Evolutionary conservation across 2,888 invertebrate species (phyloP), one percentile per base, ranked within the genome.

Genomic region (Atrina japonica): DNA sequence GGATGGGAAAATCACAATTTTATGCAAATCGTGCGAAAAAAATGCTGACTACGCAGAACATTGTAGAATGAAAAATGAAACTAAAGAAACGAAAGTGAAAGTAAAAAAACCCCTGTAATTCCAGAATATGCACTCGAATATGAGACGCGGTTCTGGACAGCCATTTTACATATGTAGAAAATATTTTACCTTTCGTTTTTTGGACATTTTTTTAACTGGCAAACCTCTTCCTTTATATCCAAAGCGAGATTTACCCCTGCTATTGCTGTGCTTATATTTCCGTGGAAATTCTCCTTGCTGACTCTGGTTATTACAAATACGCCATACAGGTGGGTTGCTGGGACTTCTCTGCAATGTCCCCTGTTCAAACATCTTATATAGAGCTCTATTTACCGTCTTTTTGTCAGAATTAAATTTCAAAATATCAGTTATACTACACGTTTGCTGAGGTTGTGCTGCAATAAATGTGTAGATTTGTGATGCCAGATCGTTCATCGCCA

Each of bases 281-380:
- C n/a, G n/a, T 7, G 47, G 21, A 47, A 47, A 47, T 7, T 21
- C 21, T n/a, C 14, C n/a, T 18, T 21, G 21, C 47, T 47, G 14
- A 18, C 11, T 14, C 16, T 47, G 21, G 14, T 47, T 7, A 41
- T 25, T 23, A 55, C 50, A 58, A 21, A 72, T 25, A 5, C 59
- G 43, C 79, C 79, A 79, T 21, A 70, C 43, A 3, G 79, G 76
- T 25, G 79, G 79, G 2, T 66, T 59, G 0, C 67, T 70, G 3
- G 61, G 50, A 11, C 61, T 25, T 61, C 70, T 79, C 3, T 45
- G 7, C n/a, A 79, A 27, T 11, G 40, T 53, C n/a, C 70, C 70
- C 16, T 73, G 29, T 9, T 58, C 29, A 23, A 61, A 40, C 43
- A 79, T 18, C 47, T 60, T 69, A 30, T 79, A 77, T 5, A 79